Evolutionary conservation across 23 tunicate genomes (phyloP), one percentile per base, ranked within the genome.

Genomic region (Trididemnum miniatum): DNA sequence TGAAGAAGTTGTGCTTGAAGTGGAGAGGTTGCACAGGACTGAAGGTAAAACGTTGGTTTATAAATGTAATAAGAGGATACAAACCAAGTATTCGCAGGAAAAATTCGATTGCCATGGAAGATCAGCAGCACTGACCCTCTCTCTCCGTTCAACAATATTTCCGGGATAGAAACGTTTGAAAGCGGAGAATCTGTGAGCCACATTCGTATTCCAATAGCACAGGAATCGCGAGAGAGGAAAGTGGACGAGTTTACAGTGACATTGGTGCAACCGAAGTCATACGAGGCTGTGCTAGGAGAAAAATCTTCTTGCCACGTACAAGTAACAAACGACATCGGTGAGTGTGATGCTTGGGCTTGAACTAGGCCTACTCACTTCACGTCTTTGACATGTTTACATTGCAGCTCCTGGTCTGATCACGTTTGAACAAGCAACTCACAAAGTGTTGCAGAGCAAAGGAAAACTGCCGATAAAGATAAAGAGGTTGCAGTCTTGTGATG

Each of bases 101-200:
- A 86, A 72, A 83, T 93, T 20, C 93, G 98, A 0, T 89, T 93
- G 9, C 89, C 89, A n/a, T 93, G 98, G 98, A 88, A 65, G 25
- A 74, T 90, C 35, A 76, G 22, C 64, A 33, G 87, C 25, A 74
- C 32, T 3, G 57, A 79, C 49, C 54, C 74, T 25, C 86, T 59
- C n/a, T 80, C 93, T 7, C 80, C 80, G 2, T 93, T 35, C 54
- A 50, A 31, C 59, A 80, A 88, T 36, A 71, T 93, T 51, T 83
- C 91, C 4, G 99, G 99, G 1, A 51, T 91, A 44, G 99, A 87
- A 57, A 85, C 90, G 25, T 96, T 96, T 49, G 90, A 85, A 72
- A 82, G 81, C 2, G 99, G 97, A 0, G 97, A 96, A 34, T 84
- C 80, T 20, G 57, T 81, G 24, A 93, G 94, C 0, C 87, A 84